phyloP scores from a whole-genome alignment of 2,797 vertebrate species.

The Sphaeramia orbicularis region DNA sequence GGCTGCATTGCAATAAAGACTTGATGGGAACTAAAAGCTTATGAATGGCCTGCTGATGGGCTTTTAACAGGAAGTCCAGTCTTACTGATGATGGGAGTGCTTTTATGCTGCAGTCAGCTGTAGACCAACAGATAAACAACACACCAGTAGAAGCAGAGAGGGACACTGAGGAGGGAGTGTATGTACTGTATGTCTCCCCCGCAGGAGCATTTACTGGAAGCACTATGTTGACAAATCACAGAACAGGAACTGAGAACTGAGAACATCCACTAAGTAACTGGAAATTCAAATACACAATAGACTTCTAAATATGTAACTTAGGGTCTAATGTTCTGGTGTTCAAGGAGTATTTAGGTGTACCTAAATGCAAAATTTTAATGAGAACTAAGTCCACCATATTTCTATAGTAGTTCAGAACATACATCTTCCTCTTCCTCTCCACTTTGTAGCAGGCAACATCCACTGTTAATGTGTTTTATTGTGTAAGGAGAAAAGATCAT shows the following conservation, averaged over 20 bases:
- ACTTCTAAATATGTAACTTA: too few relatives aligned
- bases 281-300: too few relatives aligned
- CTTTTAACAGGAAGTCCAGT: conserved; percentile 74
- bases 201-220: conserved; percentile 38
- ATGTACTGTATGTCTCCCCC: conserved; percentile 5
- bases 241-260: conserved; percentile 5
- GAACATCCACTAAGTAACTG: neutral
- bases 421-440: too few relatives aligned
- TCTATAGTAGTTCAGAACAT: too few relatives aligned
- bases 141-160: neutral
- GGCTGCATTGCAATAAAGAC: conserved; percentile 36
- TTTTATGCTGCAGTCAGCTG: conserved; percentile 68
- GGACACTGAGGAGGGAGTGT: neutral
- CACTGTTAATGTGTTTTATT: too few relatives aligned
- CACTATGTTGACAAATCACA: conserved; percentile 11
- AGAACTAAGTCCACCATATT: too few relatives aligned
- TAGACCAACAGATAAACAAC: conserved; percentile 43
- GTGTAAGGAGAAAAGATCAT: too few relatives aligned
- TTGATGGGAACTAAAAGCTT: conserved; percentile 73
- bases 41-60: conserved; percentile 59
- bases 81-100: conserved; percentile 51
- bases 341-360: too few relatives aligned
- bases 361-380: too few relatives aligned
- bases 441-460: too few relatives aligned
- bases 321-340: too few relatives aligned